Evolutionary conservation across 2,888 invertebrate species (phyloP).

Genomic region (Cremastinae sp.): DNA sequence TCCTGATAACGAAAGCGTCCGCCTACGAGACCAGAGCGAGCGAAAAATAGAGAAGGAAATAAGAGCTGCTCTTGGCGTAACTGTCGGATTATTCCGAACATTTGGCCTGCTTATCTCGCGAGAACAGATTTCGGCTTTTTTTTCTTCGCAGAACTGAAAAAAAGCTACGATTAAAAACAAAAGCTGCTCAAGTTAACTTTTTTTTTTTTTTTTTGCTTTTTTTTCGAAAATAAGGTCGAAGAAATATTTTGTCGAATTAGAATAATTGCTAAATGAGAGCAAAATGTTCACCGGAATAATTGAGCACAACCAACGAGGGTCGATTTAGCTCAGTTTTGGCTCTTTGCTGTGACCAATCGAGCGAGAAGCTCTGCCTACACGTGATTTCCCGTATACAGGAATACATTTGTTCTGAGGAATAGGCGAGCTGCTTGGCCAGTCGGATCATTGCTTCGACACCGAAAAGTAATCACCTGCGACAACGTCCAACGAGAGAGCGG

Average conservation of each 20-base stretch:
- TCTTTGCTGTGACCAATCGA: conserved; percentile 54
- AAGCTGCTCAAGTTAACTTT: too few species aligned
- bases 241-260: too few species aligned
- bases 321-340: conserved; percentile 46
- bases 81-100: conserved; percentile 31
- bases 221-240: too few species aligned
- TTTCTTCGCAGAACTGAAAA: conserved; percentile 37
- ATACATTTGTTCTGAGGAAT: conserved; percentile 18
- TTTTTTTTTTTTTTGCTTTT: too few species aligned
- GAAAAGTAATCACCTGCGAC: conserved; percentile 62
- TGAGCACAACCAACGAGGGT: conserved; percentile 45
- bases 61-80: conserved; percentile 16
- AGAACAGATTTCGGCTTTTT: conserved; percentile 28
- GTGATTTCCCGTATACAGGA: not conserved
- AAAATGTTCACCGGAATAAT: conserved; percentile 57
- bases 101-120: conserved; percentile 46
- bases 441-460: conserved; percentile 60
- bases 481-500: conserved; percentile 61
- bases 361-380: conserved; percentile 26
- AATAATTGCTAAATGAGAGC: too few species aligned
- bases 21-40: not conserved
- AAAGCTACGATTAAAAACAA: conserved; percentile 23
- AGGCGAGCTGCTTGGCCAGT: conserved; percentile 44
- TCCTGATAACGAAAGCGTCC: too few species aligned
- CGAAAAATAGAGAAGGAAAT: not conserved